Evolutionary conservation across 2,113 vertebrate genomes (phyloP).

Genomic region (Capreolus pygargus): DNA sequence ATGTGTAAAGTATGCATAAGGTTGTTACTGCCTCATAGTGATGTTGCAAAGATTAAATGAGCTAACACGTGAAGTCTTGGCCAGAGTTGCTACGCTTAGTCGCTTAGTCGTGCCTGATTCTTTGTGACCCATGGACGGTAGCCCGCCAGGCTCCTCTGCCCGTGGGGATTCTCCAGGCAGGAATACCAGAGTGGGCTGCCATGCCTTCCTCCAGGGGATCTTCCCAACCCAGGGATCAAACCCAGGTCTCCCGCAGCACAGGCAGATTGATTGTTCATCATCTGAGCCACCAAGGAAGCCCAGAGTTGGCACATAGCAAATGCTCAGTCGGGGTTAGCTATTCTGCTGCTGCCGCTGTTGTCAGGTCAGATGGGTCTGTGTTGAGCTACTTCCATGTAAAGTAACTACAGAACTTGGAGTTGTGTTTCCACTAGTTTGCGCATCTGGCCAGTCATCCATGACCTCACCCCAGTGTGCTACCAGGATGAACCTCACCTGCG

Average conservation of each 20-base stretch:
- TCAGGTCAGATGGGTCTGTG: background rate
- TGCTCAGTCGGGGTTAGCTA: too few relatives aligned
- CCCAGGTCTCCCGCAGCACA: background rate
- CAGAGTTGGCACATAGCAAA: background rate
- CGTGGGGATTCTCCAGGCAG: background rate
- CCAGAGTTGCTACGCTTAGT: background rate
- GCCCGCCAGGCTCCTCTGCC: background rate
- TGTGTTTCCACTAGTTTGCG: background rate
- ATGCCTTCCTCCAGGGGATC: background rate
- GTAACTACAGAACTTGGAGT: background rate
- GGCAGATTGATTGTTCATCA: background rate
- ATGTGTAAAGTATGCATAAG: background rate
- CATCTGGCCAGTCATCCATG: background rate
- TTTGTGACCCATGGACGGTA: background rate
- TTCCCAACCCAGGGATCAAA: background rate
- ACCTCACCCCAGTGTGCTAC: fast-evolving
- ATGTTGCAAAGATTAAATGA: background rate
- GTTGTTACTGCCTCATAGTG: background rate
- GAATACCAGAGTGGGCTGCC: background rate
- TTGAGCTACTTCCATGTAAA: background rate
- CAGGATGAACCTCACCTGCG: background rate
- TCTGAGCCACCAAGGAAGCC: background rate
- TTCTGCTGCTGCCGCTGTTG: background rate
- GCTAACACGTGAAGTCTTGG: background rate
- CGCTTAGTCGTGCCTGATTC: background rate